Percentiles rank a stretch among this genome's conserved stretches.
These are phyloP conservation scores for Drosophila phalerata DNA, from an alignment of 2,888 invertebrate genomes.

Conservation along the genomic window DNA sequence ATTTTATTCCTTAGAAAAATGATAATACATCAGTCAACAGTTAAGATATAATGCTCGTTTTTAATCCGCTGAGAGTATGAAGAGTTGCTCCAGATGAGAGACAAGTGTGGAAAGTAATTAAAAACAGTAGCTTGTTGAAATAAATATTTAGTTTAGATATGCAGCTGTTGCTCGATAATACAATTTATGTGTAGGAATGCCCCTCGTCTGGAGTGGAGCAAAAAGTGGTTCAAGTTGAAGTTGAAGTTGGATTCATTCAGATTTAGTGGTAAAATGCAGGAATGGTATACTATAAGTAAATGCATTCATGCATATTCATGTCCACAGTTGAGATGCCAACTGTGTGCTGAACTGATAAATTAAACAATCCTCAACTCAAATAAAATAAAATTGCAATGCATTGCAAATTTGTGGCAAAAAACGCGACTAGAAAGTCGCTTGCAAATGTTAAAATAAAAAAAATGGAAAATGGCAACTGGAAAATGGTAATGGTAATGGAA, in stretches of 20 bases:
- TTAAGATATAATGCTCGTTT: constrained; percentile 6
- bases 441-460: constrained; percentile 13
- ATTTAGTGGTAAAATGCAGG: constrained; percentile 48
- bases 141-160: constrained; percentile 46
- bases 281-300: constrained; percentile 50
- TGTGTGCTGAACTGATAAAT: constrained; percentile 77
- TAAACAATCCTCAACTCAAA: constrained; percentile 65
- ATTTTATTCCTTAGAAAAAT: neutral
- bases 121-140: constrained; percentile 52
- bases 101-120: constrained; percentile 27
- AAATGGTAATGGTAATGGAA: constrained; percentile 5
- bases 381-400: constrained; percentile 61
- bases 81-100: constrained; percentile 8
- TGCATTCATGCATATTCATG: constrained; percentile 60
- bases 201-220: neutral
- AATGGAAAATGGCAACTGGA: constrained; percentile 3
- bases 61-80: constrained; percentile 4
- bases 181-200: constrained; percentile 45
- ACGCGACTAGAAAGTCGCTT: constrained; percentile 66
- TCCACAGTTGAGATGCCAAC: constrained; percentile 64
- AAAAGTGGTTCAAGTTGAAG: neutral
- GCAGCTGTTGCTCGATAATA: constrained; percentile 43
- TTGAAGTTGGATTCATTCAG: constrained; percentile 35
- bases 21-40: constrained; percentile 10
- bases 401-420: constrained; percentile 65